A percentile compares a stretch with the other conserved stretches of the same genome.
Conservation (phyloP, 2,797 vertebrate species). For the Lepidocolaptes lacrymiger region DNA sequence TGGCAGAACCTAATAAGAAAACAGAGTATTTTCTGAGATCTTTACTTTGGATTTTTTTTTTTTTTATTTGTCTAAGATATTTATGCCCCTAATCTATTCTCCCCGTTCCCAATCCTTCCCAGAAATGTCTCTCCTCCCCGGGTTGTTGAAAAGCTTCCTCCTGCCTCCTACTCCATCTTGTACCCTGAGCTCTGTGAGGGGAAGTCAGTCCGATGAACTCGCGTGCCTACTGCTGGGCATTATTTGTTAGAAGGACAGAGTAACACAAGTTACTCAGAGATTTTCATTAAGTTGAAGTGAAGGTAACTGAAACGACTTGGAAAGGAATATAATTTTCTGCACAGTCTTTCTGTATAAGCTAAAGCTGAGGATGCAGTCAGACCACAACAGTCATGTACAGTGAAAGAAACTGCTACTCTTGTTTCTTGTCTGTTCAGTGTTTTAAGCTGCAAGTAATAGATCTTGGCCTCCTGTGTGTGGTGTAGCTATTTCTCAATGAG, state of each 20-base stretch:
- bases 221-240: rapidly evolving
- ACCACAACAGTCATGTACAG: background rate
- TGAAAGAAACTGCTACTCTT: background rate
- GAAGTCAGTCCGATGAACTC: background rate
- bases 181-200: background rate
- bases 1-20: background rate
- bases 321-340: background rate
- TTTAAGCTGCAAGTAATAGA: background rate
- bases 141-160: background rate
- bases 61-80: background rate
- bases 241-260: background rate
- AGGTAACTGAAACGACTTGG: background rate
- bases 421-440: background rate
- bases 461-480: background rate
- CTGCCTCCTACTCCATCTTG: background rate
- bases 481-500: conserved; percentile 30
- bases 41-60: background rate
- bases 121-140: background rate
- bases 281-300: background rate
- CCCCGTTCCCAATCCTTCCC: background rate
- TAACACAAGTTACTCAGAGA: background rate
- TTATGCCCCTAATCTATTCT: background rate
- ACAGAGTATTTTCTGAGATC: background rate
- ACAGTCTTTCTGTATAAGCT: background rate
- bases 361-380: background rate